A percentile compares a stretch with the other conserved stretches of the same genome.
Conservation (phyloP, 1,140 invertebrate genomes). For the Aethina tumida region DNA sequence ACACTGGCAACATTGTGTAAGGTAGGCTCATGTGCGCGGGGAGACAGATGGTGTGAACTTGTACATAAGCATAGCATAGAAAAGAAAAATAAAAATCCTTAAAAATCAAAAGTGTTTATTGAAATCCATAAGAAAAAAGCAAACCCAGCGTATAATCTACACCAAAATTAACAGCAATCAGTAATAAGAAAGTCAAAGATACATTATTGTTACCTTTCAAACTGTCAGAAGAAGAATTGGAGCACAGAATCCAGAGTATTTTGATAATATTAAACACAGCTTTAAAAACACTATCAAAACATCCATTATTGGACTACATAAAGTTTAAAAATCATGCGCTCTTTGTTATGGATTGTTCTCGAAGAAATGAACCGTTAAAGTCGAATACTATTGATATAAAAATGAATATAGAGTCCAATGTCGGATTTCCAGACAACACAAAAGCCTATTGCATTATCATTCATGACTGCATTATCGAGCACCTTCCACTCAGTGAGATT, state of each 20-base stretch:
- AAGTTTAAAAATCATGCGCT: constrained; percentile 3
- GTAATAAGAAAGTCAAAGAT: constrained; percentile 6
- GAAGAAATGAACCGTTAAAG: constrained; percentile 5
- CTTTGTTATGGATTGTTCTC: constrained; percentile 5
- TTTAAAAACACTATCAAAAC: constrained; percentile 3
- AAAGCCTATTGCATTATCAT: constrained; percentile 9
- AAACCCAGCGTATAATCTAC: no score
- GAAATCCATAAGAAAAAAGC: no score
- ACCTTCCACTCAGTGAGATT: constrained; percentile 5
- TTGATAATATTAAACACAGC: constrained; percentile 9
- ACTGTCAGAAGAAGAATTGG: background rate
- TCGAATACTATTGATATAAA: constrained; percentile 3
- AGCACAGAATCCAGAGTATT: constrained; percentile 1
- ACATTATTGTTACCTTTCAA: constrained; percentile 9
- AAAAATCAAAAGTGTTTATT: no score
- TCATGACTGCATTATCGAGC: constrained; percentile 4
- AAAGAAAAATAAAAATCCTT: no score
- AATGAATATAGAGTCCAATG: background rate
- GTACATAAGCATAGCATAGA: no score
- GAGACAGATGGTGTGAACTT: no score
- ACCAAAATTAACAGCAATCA: constrained; percentile 1
- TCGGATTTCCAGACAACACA: constrained; percentile 4
- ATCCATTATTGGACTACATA: constrained; percentile 2
- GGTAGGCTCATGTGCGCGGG: no score
- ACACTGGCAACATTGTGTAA: no score